These are phyloP conservation scores for Ptyas mucosa DNA, from an alignment of 2,113 vertebrate species.

Conservation along the genomic window DNA sequence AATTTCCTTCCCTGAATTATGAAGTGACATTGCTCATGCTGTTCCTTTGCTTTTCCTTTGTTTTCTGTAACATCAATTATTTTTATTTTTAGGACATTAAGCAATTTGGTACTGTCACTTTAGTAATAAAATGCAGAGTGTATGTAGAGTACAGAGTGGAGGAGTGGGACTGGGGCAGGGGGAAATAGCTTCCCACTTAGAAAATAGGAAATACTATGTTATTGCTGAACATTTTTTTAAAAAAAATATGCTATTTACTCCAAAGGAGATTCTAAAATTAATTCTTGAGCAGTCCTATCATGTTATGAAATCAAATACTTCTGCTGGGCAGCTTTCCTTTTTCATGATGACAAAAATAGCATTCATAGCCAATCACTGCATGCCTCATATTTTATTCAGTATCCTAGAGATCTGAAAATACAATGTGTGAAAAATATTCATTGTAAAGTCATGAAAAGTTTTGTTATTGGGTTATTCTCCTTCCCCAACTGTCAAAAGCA, in stretches of 20 bases:
- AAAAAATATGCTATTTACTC: background rate
- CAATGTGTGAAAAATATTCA: slow-evolving; percentile 29
- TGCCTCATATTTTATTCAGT: background rate
- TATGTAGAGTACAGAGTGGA: background rate
- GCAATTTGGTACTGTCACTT: background rate
- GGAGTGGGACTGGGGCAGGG: background rate
- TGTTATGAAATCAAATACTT: slow-evolving; percentile 7
- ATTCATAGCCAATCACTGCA: slow-evolving; percentile 5
- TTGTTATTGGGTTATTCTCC: slow-evolving; percentile 23
- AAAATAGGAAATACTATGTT: background rate
- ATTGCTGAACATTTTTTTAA: background rate
- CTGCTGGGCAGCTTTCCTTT: background rate
- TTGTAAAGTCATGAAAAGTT: slow-evolving; percentile 45
- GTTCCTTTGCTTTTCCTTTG: background rate
- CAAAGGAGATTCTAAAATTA: background rate
- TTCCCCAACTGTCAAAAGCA: slow-evolving; percentile 39
- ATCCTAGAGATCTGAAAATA: background rate
- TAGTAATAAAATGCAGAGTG: background rate
- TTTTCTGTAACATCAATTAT: background rate
- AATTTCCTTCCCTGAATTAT: background rate
- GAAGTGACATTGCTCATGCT: background rate
- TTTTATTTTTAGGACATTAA: slow-evolving; percentile 1
- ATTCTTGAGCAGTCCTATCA: background rate
- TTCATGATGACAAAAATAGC: background rate
- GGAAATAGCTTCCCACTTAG: background rate